These are phyloP conservation scores for Euwallacea fornicatus DNA, from an alignment of 1,140 invertebrate species.

Conservation along the genomic window DNA sequence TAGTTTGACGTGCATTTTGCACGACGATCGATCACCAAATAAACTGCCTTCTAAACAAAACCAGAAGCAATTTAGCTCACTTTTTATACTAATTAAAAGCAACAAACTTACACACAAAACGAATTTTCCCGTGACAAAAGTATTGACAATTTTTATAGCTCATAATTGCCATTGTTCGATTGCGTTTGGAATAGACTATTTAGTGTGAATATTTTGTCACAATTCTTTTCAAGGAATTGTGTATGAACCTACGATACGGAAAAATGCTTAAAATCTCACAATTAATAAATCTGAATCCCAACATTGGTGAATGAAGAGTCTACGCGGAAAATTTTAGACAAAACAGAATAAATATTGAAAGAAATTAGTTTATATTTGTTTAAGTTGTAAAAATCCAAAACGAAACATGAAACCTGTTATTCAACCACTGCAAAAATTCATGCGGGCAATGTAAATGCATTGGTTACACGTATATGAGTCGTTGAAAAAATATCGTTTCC, in stretches of 20 bases:
- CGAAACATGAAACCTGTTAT: too few species aligned
- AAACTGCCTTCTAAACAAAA: conserved; percentile 6
- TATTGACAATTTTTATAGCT: conserved; percentile 19
- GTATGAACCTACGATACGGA: not conserved
- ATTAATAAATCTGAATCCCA: too few species aligned
- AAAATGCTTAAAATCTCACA: too few species aligned
- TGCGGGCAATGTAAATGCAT: too few species aligned
- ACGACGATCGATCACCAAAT: not conserved
- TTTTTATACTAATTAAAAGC: conserved; percentile 13
- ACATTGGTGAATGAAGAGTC: too few species aligned
- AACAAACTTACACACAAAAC: conserved; percentile 7
- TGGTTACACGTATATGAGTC: too few species aligned
- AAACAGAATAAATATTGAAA: too few species aligned
- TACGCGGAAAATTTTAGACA: too few species aligned
- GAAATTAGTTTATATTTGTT: too few species aligned
- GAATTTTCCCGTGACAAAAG: conserved; percentile 26
- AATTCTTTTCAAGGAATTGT: not conserved
- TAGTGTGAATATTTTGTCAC: not conserved
- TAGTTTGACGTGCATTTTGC: not conserved
- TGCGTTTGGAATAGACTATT: conserved; percentile 12
- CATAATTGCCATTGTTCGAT: conserved; percentile 21
- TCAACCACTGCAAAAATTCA: too few species aligned
- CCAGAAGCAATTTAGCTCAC: not conserved
- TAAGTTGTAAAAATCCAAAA: too few species aligned
- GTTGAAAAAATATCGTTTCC: too few species aligned